Evolutionary conservation across 2,113 vertebrate genomes (phyloP).

Genomic region (Chrysemys picta): DNA sequence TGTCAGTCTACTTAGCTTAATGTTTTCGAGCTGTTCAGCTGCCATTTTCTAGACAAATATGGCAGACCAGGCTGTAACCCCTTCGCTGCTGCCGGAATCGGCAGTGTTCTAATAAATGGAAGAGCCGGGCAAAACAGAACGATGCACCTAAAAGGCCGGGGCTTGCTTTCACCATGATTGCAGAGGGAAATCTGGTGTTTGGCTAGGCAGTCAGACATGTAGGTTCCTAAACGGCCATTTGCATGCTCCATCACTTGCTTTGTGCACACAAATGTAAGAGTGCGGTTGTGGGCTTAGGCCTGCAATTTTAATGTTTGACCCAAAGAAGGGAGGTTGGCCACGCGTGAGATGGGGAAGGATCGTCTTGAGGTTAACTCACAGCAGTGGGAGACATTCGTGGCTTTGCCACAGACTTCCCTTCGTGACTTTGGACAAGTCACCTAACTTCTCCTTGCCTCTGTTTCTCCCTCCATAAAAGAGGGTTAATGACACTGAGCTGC

Average conservation of each 20-base stretch:
- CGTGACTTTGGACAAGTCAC: neutral
- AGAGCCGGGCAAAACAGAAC: neutral
- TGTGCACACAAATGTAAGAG: neutral
- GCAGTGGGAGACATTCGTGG: too few species aligned
- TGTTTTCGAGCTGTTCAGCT: neutral
- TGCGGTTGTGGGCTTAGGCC: neutral
- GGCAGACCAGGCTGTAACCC: neutral
- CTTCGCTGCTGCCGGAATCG: neutral
- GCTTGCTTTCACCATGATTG: too few species aligned
- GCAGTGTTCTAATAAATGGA: neutral
- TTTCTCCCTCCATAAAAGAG: neutral
- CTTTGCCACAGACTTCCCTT: neutral
- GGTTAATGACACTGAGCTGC: neutral
- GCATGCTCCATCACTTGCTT: neutral
- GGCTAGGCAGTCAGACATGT: neutral
- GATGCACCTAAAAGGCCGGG: neutral
- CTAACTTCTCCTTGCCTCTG: neutral
- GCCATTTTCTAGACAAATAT: too few species aligned
- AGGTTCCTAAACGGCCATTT: neutral
- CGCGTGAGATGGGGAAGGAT: neutral
- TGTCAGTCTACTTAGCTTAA: neutral
- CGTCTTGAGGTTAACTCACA: too few species aligned
- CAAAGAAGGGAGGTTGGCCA: neutral
- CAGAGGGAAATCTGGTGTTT: neutral
- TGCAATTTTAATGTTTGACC: neutral